Evolutionary conservation across 2,113 vertebrate species (phyloP).

Genomic region (Dicentrarchus labrax): DNA sequence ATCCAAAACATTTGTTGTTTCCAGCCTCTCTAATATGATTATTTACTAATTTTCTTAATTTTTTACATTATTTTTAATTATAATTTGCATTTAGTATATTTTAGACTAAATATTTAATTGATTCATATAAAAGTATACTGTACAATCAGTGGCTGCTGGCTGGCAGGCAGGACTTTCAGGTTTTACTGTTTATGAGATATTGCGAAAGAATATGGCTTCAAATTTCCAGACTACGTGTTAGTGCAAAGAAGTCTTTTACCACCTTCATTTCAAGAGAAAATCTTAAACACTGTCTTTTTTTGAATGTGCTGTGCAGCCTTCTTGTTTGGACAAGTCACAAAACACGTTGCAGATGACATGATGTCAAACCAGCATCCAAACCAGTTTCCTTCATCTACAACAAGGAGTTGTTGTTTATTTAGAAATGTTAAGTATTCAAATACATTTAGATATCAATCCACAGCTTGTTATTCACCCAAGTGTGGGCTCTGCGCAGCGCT

Average conservation of each 20-base stretch:
- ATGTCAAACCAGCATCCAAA: background rate
- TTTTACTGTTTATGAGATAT: background rate
- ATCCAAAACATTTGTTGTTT: background rate
- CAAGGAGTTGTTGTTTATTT: background rate
- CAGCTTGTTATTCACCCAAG: background rate
- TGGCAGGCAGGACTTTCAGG: background rate
- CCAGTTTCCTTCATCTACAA: background rate
- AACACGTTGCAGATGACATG: background rate
- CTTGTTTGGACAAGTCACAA: background rate
- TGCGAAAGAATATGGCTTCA: background rate
- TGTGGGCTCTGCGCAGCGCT: background rate
- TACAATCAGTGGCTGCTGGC: background rate
- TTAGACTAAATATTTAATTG: background rate
- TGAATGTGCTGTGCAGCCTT: background rate
- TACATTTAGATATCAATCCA: background rate
- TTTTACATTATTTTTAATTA: too few relatives aligned
- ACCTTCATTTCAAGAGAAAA: background rate
- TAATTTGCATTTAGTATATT: background rate
- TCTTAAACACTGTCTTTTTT: background rate
- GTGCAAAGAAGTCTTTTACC: background rate
- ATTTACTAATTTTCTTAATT: background rate
- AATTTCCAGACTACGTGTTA: background rate
- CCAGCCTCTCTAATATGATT: background rate
- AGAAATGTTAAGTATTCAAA: background rate
- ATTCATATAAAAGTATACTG: background rate